Conservation (phyloP, 2,113 vertebrate species). For the Atractosteus spatula region DNA sequence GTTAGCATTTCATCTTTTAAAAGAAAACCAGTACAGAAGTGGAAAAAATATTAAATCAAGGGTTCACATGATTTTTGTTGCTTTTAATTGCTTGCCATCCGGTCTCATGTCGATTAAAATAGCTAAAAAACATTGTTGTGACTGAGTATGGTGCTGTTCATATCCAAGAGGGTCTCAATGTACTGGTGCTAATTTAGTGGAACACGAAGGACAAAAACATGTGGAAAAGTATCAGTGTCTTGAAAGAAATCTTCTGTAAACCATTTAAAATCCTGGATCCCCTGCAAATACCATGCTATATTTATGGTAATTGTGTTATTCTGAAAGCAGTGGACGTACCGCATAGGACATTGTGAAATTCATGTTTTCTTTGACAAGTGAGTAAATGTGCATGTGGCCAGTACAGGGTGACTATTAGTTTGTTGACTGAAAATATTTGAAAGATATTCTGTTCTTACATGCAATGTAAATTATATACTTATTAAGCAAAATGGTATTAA, state of each 20-base stretch:
- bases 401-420: slow-evolving; percentile 1
- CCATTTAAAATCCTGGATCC: slow-evolving; percentile 15
- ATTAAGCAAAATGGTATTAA: no score
- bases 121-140: background rate
- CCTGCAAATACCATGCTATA: slow-evolving; percentile 13
- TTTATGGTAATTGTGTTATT: slow-evolving; percentile 12
- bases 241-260: slow-evolving; percentile 15
- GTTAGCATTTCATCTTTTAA: no score
- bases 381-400: background rate
- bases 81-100: background rate
- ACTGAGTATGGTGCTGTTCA: slow-evolving; percentile 1
- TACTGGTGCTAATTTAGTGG: slow-evolving; percentile 10
- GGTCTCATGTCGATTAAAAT: background rate
- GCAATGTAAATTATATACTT: no score
- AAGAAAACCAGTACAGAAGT: no score
- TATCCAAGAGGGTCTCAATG: slow-evolving; percentile 12
- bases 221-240: slow-evolving; percentile 9
- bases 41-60: no score
- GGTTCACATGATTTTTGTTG: no score
- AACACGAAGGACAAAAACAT: background rate
- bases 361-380: background rate
- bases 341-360: background rate
- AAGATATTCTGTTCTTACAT: no score
- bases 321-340: background rate
- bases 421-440: background rate